These are phyloP conservation scores for Salvelinus fontinalis DNA, from an alignment of 2,113 vertebrate species.

Conservation along the genomic window DNA sequence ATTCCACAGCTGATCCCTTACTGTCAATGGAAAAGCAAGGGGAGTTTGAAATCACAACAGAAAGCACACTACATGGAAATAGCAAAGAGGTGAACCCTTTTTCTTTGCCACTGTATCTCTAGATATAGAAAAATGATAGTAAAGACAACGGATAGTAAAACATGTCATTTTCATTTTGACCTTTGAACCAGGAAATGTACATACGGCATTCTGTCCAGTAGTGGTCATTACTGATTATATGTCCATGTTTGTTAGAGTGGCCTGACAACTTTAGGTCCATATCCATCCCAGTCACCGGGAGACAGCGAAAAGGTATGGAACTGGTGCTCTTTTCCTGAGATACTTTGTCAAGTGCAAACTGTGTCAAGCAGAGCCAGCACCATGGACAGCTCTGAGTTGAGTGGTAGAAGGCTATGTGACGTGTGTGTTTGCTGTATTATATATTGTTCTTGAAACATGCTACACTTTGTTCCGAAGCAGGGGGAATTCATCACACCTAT, in stretches of 20 bases:
- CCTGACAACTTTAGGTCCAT: slow-evolving; percentile 23
- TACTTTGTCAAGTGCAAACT: too few relatives aligned
- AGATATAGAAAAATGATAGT: too few relatives aligned
- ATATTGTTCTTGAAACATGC: slow-evolving; percentile 10
- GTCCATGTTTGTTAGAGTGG: slow-evolving; percentile 10
- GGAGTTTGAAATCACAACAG: slow-evolving; percentile 31
- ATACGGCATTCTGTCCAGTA: too few relatives aligned
- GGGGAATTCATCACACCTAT: slow-evolving; percentile 23
- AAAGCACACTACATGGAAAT: slow-evolving; percentile 10
- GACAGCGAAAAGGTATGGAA: slow-evolving; percentile 46
- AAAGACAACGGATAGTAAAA: too few relatives aligned
- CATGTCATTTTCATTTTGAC: too few relatives aligned
- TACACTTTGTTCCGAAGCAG: slow-evolving; percentile 19
- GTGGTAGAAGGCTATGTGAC: background rate
- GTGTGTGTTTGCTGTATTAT: slow-evolving; percentile 2
- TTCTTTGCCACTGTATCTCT: too few relatives aligned
- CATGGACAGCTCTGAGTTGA: background rate
- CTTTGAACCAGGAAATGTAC: too few relatives aligned
- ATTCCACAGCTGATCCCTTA: slow-evolving; percentile 31
- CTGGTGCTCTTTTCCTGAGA: too few relatives aligned
- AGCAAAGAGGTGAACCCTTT: background rate
- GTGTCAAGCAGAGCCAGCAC: too few relatives aligned
- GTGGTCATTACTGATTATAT: background rate
- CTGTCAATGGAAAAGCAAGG: slow-evolving; percentile 16
- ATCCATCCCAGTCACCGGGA: background rate